Conservation (phyloP, 2,888 invertebrate genomes). For the Andrena fulva region DNA sequence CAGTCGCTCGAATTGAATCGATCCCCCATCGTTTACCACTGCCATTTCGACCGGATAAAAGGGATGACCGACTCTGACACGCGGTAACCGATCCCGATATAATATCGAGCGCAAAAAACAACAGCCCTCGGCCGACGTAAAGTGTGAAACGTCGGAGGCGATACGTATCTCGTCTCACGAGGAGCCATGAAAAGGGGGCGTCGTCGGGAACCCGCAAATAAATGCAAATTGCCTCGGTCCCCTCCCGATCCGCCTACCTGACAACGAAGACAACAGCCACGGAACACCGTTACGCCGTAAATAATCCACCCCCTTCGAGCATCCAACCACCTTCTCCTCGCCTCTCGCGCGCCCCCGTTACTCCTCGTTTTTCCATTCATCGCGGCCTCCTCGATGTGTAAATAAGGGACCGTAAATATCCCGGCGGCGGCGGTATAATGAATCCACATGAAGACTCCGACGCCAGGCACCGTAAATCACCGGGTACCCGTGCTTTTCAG, state of each 20-base stretch:
- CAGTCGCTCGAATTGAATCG: not conserved
- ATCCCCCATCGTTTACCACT: not conserved
- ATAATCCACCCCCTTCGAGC: conserved; percentile 76
- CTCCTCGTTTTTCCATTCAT: conserved; percentile 16
- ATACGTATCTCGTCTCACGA: conserved; percentile 53
- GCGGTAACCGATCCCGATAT: conserved; percentile 56
- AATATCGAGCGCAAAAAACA: conserved; percentile 46
- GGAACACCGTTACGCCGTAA: conserved; percentile 73
- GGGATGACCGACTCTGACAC: conserved; percentile 4
- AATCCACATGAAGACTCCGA: conserved; percentile 59
- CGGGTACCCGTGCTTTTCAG: conserved; percentile 25
- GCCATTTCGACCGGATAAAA: not conserved
- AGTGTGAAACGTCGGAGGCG: conserved; percentile 45
- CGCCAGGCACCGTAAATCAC: conserved; percentile 50
- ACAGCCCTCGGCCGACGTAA: conserved; percentile 9
- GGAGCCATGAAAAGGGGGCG: conserved; percentile 63
- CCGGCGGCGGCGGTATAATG: conserved; percentile 39
- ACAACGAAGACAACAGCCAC: conserved; percentile 59
- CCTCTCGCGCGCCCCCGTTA: conserved; percentile 11
- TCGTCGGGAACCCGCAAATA: conserved; percentile 64
- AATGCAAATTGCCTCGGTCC: conserved; percentile 67
- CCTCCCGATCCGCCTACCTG: conserved; percentile 69
- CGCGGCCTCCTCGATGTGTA: conserved; percentile 51
- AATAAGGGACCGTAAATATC: conserved; percentile 65
- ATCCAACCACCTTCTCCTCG: conserved; percentile 60